Conservation (phyloP, 2,113 vertebrate species). For the Tichodroma muraria region DNA sequence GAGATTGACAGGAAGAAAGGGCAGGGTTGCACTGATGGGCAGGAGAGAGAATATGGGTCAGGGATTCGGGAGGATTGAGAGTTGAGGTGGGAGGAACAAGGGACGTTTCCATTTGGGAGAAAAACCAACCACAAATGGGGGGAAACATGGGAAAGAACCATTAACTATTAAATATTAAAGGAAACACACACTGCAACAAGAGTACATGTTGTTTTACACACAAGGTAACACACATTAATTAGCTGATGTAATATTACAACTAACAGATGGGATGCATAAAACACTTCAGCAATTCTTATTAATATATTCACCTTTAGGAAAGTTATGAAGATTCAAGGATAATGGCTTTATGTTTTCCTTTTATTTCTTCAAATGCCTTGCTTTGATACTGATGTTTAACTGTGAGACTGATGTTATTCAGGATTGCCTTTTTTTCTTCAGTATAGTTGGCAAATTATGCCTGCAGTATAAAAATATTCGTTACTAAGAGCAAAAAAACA, state of each 20-base stretch:
- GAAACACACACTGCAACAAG: too few species aligned
- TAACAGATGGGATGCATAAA: constrained; percentile 51
- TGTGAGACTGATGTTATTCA: not conserved
- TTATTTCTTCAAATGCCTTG: not conserved
- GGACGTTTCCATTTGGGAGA: too few species aligned
- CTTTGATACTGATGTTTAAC: not conserved
- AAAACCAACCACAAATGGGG: too few species aligned
- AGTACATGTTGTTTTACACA: constrained; percentile 30
- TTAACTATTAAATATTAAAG: too few species aligned
- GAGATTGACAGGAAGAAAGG: too few species aligned
- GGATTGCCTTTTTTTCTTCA: not conserved
- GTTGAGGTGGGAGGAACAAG: too few species aligned
- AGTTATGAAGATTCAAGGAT: constrained; percentile 44
- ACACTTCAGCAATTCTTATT: constrained; percentile 47
- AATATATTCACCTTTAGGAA: constrained; percentile 47
- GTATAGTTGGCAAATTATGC: not conserved
- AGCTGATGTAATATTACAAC: constrained; percentile 11
- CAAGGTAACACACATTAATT: constrained; percentile 34
- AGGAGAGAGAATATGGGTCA: too few species aligned
- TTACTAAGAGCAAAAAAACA: not conserved
- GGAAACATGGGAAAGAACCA: too few species aligned
- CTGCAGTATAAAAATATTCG: not conserved
- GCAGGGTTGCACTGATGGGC: too few species aligned
- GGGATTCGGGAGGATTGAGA: too few species aligned
- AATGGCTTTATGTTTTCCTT: constrained; percentile 24